Conservation (phyloP, 1,140 invertebrate genomes). For the Pogonomyrmex barbatus region DNA sequence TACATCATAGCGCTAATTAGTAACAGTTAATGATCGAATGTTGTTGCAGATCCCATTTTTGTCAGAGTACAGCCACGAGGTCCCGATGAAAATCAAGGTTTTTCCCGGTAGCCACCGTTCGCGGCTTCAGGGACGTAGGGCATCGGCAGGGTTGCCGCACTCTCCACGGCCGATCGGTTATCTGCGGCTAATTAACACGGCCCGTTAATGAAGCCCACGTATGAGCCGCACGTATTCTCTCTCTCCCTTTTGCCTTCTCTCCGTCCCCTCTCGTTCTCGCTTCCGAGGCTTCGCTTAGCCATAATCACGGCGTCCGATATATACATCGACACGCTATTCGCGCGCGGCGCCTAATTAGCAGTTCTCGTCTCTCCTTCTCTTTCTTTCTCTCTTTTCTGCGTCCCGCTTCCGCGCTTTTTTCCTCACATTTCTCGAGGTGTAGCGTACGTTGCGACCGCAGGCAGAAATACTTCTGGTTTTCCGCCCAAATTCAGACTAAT, state of each 20-base stretch:
- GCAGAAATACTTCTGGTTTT: constrained; percentile 57
- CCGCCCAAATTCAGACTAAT: constrained; percentile 74
- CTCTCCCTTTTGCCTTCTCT: constrained; percentile 68
- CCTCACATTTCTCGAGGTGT: constrained; percentile 40
- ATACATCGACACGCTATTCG: constrained; percentile 79
- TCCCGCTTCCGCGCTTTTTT: constrained; percentile 6
- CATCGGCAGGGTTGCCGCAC: constrained; percentile 73
- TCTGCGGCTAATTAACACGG: constrained; percentile 84
- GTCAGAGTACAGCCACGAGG: constrained; percentile 59
- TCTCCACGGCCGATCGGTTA: constrained; percentile 79
- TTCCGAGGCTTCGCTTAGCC: constrained; percentile 70
- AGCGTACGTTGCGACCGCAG: constrained; percentile 26
- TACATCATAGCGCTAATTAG: constrained; percentile 71
- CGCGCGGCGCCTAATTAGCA: constrained; percentile 82
- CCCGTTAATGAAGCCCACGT: constrained; percentile 83
- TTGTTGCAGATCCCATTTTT: constrained; percentile 69
- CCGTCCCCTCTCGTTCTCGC: constrained; percentile 54
- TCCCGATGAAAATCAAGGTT: constrained; percentile 75
- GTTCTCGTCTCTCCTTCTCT: constrained; percentile 66
- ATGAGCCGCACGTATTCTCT: constrained; percentile 75
- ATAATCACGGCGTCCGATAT: constrained; percentile 82
- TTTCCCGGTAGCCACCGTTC: constrained; percentile 48
- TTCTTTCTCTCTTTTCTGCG: constrained; percentile 34
- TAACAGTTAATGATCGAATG: constrained; percentile 71
- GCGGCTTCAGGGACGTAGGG: constrained; percentile 64